phyloP scores from a whole-genome alignment of 2,113 vertebrate species.

The Chelonoidis abingdonii region DNA sequence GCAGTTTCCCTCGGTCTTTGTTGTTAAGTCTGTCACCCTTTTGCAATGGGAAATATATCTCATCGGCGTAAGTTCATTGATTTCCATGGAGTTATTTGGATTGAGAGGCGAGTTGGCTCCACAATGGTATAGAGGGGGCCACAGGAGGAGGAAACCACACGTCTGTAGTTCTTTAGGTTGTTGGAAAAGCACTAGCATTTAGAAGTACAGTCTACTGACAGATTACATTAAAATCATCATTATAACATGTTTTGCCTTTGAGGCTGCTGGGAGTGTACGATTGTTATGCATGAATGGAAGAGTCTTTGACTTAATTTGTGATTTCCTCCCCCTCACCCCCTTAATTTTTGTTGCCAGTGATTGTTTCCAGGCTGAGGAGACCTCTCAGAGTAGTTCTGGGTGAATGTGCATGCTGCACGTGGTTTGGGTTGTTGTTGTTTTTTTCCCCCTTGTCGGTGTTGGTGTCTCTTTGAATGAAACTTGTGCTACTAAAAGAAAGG shows the following conservation, averaged over 20 bases:
- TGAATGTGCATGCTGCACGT: accelerated
- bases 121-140: neutral
- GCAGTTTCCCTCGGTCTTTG: neutral
- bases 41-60: neutral
- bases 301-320: neutral
- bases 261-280: neutral
- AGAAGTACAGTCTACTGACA: neutral
- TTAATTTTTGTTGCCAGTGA: accelerated
- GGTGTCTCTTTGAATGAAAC: neutral
- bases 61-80: neutral
- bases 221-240: conserved; percentile 18
- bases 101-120: neutral
- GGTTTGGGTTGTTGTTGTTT: no score
- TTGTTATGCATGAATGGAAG: neutral
- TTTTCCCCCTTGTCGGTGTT: neutral
- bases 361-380: neutral
- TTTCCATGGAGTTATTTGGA: no score
- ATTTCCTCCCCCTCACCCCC: neutral
- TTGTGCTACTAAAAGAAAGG: no score
- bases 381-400: neutral
- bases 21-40: neutral
- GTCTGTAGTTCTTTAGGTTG: neutral
- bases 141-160: no score
- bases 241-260: neutral
- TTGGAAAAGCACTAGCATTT: neutral